These are phyloP conservation scores for Ceratotherium simum DNA, from an alignment of 2,113 vertebrate species.

Conservation along the genomic window DNA sequence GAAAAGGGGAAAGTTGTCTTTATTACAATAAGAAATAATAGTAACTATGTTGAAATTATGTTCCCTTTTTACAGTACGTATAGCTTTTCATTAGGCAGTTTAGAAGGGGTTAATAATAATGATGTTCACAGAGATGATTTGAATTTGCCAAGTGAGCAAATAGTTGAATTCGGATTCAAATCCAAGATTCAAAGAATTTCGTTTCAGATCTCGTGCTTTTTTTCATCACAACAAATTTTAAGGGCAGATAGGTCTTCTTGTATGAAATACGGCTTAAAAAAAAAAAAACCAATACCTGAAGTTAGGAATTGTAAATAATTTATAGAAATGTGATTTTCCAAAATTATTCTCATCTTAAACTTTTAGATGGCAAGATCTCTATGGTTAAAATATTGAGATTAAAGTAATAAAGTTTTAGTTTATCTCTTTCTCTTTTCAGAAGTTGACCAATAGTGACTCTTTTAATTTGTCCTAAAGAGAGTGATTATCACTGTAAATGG, in stretches of 20 bases:
- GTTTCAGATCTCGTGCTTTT: slow-evolving; percentile 34
- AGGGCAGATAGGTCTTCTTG: neutral
- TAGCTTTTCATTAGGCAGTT: neutral
- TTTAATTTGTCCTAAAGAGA: slow-evolving; percentile 42
- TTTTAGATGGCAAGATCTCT: neutral
- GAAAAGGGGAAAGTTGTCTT: neutral
- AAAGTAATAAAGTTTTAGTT: slow-evolving; percentile 26
- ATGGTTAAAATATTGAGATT: neutral
- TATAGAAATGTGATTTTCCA: slow-evolving; percentile 36
- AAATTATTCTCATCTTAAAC: slow-evolving; percentile 45
- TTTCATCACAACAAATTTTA: slow-evolving; percentile 43
- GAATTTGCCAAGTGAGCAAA: slow-evolving; percentile 50
- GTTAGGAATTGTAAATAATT: slow-evolving; percentile 19
- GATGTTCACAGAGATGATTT: slow-evolving; percentile 59
- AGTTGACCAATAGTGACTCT: slow-evolving; percentile 26
- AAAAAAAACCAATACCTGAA: neutral
- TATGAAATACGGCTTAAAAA: neutral
- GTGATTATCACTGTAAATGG: slow-evolving; percentile 10
- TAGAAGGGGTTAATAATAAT: slow-evolving; percentile 59
- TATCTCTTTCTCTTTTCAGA: slow-evolving; percentile 7
- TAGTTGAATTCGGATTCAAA: slow-evolving; percentile 60
- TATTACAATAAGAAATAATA: slow-evolving; percentile 27
- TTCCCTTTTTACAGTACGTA: neutral
- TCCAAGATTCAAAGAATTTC: slow-evolving; percentile 36
- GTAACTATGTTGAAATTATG: neutral